A percentile compares a stretch with the other conserved stretches of the same genome.
Conservation (phyloP, 92 coral and sea anemone genomes). For the Desmophyllum pertusum region DNA sequence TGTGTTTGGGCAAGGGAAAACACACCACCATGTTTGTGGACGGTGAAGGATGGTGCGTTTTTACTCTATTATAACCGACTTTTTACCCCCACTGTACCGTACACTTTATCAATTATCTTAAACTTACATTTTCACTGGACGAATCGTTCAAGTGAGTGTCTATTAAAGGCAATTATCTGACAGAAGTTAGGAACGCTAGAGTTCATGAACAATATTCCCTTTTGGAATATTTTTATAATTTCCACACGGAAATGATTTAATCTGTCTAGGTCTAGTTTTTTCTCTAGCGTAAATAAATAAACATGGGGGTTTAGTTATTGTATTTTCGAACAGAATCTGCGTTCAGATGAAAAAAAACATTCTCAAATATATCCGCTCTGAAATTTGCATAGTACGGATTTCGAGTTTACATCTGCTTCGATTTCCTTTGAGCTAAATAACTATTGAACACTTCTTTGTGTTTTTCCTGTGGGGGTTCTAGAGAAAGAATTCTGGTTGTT, state of each 20-base stretch:
- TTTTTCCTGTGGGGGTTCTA: constrained; percentile 21
- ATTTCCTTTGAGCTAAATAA: constrained; percentile 7
- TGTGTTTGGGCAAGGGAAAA: neutral
- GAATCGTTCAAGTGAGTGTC: neutral
- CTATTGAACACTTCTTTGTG: constrained; percentile 6
- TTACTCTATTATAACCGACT: neutral
- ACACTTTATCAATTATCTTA: neutral
- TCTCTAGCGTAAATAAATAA: neutral
- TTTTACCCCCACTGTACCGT: neutral
- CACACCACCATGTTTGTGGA: neutral
- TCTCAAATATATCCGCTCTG: neutral
- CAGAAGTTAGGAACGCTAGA: neutral
- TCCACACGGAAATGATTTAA: neutral
- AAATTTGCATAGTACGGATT: constrained; percentile 17
- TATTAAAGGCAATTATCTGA: neutral
- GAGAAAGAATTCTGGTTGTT: constrained; percentile 7
- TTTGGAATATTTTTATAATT: neutral
- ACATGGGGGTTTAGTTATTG: neutral
- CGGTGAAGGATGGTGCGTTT: neutral
- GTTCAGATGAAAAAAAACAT: neutral
- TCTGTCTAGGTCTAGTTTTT: neutral
- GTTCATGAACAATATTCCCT: neutral
- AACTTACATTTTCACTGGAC: neutral
- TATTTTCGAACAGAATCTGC: neutral
- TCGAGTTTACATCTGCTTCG: neutral